Conservation (phyloP, 2,113 vertebrate genomes). For the Microtus montanus region DNA sequence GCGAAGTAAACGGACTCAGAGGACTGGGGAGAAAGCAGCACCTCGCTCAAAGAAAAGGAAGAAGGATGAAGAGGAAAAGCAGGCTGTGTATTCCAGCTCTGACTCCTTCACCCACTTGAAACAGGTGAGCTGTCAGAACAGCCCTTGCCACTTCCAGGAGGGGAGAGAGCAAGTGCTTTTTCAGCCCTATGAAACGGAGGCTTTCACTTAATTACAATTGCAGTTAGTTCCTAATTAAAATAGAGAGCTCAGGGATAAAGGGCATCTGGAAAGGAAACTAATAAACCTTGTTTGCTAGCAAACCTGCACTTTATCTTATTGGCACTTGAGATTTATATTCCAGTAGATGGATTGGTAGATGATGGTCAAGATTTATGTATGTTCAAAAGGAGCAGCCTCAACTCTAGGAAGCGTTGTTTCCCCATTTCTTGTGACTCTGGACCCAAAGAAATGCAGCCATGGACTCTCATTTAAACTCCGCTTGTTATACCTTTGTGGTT, state of each 20-base stretch:
- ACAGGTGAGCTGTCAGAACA: slow-evolving; percentile 85
- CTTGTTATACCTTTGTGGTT: not conserved
- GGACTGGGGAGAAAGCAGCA: slow-evolving; percentile 87
- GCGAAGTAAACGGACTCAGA: slow-evolving; percentile 89
- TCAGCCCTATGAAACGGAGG: not conserved
- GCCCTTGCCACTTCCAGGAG: not conserved
- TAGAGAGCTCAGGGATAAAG: not conserved
- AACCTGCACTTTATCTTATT: not conserved
- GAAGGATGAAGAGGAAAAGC: slow-evolving; percentile 94
- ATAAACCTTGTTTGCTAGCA: not conserved
- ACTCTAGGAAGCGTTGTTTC: not conserved
- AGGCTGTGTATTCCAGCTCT: slow-evolving; percentile 84
- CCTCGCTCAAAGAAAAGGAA: slow-evolving; percentile 94
- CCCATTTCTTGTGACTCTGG: not conserved
- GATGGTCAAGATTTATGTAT: not conserved
- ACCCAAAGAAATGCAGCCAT: not conserved
- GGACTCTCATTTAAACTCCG: not conserved
- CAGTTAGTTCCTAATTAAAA: slow-evolving; percentile 14
- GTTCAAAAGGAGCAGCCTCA: not conserved
- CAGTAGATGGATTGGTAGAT: not conserved
- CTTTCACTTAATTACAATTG: not conserved
- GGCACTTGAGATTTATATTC: not conserved
- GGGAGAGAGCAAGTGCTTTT: not conserved
- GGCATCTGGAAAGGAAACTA: not conserved
- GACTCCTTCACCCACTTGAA: slow-evolving; percentile 92